Percentiles rank a stretch among this genome's conserved stretches.
Evolutionary conservation across 2,113 vertebrate species (phyloP).

Genomic region (Anolis carolinensis): DNA sequence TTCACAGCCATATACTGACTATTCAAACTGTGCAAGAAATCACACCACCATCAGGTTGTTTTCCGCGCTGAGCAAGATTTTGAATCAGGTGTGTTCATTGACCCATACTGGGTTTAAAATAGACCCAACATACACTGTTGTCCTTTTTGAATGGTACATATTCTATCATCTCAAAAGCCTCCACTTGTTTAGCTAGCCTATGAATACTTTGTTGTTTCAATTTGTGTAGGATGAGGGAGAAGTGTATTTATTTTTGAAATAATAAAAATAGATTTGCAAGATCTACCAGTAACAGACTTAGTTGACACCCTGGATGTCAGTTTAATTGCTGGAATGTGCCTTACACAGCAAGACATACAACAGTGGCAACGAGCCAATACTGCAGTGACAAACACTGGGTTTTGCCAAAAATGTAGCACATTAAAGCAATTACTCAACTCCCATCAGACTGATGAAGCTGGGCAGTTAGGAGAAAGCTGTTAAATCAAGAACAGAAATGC

Average conservation of each 20-base stretch:
- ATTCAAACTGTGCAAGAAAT: too few relatives aligned
- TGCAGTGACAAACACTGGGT: constrained; percentile 32
- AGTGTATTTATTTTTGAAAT: background rate
- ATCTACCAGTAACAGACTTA: background rate
- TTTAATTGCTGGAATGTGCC: constrained; percentile 36
- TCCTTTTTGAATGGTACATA: too few relatives aligned
- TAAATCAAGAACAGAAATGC: constrained; percentile 43
- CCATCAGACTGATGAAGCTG: constrained; percentile 58
- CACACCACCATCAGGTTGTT: too few relatives aligned
- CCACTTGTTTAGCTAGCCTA: too few relatives aligned
- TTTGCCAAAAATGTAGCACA: constrained; percentile 25
- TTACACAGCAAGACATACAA: constrained; percentile 32
- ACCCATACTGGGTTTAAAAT: too few relatives aligned
- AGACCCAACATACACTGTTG: too few relatives aligned
- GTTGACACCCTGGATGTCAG: constrained; percentile 9
- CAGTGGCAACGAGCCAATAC: constrained; percentile 21
- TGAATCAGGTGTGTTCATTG: too few relatives aligned
- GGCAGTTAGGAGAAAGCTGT: constrained; percentile 48
- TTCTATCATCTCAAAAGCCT: too few relatives aligned
- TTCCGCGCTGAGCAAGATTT: too few relatives aligned
- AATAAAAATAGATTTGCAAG: constrained; percentile 3
- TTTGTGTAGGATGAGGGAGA: background rate
- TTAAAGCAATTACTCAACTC: constrained; percentile 58
- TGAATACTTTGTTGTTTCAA: too few relatives aligned
- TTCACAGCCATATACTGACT: too few relatives aligned